A percentile compares a stretch with the other conserved stretches of the same genome.
phyloP scores from a whole-genome alignment of 2,888 invertebrate genomes.

The Drosophila meridionalis region DNA sequence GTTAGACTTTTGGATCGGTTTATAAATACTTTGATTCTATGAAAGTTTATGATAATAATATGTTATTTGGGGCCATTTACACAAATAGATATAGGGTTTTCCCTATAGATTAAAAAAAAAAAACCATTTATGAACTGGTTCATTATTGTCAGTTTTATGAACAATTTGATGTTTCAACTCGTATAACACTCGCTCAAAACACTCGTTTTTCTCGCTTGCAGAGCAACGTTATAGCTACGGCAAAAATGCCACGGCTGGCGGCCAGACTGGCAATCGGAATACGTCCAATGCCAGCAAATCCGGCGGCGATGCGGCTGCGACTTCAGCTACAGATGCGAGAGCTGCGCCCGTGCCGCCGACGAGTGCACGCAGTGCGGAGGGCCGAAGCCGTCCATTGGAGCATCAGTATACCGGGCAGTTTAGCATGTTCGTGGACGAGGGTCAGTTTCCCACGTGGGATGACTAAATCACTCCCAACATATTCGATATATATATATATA shows the following conservation, averaged over 20 bases:
- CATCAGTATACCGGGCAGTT: constrained; percentile 82
- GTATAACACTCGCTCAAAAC: too few species aligned
- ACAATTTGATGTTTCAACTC: too few species aligned
- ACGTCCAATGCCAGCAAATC: constrained; percentile 73
- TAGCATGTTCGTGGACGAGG: constrained; percentile 87
- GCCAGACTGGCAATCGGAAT: constrained; percentile 79
- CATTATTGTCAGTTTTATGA: neutral
- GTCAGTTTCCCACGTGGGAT: constrained; percentile 89
- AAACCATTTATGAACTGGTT: too few species aligned
- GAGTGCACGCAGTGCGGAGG: constrained; percentile 61
- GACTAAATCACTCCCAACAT: constrained; percentile 85
- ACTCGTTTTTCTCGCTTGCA: constrained; percentile 30
- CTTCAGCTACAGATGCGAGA: constrained; percentile 16
- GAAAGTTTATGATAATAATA: too few species aligned
- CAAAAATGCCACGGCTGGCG: constrained; percentile 70
- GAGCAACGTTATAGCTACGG: constrained; percentile 80
- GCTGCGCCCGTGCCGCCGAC: constrained; percentile 14
- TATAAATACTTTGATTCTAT: too few species aligned
- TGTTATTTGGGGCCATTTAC: too few species aligned
- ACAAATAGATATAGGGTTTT: too few species aligned
- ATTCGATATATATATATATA: neutral
- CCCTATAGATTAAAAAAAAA: too few species aligned
- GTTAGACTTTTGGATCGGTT: too few species aligned
- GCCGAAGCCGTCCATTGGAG: constrained; percentile 50
- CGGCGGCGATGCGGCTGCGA: constrained; percentile 36